Evolutionary conservation across 2,113 vertebrate species (phyloP).

Genomic region (Microcebus lehilahytsara): DNA sequence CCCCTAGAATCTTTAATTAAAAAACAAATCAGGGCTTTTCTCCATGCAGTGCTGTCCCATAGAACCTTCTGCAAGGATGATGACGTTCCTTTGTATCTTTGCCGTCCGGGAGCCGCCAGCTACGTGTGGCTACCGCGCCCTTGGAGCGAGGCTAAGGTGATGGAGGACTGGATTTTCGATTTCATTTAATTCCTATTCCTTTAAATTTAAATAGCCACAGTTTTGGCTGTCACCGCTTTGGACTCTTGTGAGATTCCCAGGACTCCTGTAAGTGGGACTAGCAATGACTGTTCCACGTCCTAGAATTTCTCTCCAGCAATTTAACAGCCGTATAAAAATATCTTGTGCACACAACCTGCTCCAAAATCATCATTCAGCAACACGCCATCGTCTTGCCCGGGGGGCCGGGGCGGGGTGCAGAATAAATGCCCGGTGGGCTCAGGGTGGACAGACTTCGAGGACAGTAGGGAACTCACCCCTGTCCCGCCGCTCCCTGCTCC

Average conservation of each 20-base stretch:
- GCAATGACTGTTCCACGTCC: no score
- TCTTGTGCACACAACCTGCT: not conserved
- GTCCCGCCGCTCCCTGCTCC: not conserved
- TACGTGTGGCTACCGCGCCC: accelerated
- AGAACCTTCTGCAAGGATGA: not conserved
- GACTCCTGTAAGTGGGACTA: accelerated
- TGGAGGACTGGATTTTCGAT: not conserved
- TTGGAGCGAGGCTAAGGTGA: not conserved
- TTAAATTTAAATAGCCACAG: not conserved
- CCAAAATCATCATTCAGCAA: not conserved
- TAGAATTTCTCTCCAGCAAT: not conserved
- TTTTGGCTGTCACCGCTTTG: no score
- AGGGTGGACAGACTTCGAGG: constrained; percentile 34
- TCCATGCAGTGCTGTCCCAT: not conserved
- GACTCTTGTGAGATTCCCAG: not conserved
- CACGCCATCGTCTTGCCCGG: not conserved
- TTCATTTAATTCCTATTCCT: not conserved
- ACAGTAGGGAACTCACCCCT: constrained; percentile 11
- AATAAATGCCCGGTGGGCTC: not conserved
- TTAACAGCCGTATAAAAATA: not conserved
- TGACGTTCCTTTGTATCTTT: not conserved
- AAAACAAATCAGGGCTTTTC: not conserved
- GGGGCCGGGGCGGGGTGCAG: no score
- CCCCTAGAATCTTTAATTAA: not conserved
- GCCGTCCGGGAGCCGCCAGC: accelerated